Evolutionary conservation across 2,113 vertebrate species (phyloP).

Genomic region (Hystrix brachyura): DNA sequence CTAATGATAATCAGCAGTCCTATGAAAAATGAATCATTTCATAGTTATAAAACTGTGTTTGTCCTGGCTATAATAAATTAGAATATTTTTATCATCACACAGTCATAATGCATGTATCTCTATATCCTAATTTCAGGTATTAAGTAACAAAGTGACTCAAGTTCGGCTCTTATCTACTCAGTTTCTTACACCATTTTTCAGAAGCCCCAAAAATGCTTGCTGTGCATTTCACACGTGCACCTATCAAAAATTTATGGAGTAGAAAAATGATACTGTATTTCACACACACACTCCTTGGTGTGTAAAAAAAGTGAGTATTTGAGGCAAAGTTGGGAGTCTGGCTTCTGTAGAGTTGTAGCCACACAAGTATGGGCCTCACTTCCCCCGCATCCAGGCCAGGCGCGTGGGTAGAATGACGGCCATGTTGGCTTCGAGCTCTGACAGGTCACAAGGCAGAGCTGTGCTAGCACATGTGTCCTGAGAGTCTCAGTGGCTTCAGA

Average conservation of each 20-base stretch:
- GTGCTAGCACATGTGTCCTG: neutral
- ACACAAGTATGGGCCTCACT: neutral
- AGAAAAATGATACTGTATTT: neutral
- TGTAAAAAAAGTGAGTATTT: neutral
- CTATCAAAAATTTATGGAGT: neutral
- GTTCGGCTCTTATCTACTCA: neutral
- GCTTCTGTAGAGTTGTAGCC: neutral
- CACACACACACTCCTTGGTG: neutral
- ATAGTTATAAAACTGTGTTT: neutral
- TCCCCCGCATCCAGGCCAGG: neutral
- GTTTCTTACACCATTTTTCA: neutral
- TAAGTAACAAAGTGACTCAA: neutral
- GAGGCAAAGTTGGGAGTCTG: neutral
- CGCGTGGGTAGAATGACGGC: rapidly evolving
- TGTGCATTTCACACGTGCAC: neutral
- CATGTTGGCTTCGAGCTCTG: neutral
- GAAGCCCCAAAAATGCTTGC: neutral
- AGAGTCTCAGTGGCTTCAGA: neutral
- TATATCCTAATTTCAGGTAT: neutral
- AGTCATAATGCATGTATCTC: neutral
- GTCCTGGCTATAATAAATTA: neutral
- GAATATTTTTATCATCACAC: neutral
- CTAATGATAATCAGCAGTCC: neutral
- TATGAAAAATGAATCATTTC: neutral
- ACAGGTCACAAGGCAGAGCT: neutral